Conservation (phyloP, 2,888 invertebrate species). For the Pseudococcus viburni region DNA sequence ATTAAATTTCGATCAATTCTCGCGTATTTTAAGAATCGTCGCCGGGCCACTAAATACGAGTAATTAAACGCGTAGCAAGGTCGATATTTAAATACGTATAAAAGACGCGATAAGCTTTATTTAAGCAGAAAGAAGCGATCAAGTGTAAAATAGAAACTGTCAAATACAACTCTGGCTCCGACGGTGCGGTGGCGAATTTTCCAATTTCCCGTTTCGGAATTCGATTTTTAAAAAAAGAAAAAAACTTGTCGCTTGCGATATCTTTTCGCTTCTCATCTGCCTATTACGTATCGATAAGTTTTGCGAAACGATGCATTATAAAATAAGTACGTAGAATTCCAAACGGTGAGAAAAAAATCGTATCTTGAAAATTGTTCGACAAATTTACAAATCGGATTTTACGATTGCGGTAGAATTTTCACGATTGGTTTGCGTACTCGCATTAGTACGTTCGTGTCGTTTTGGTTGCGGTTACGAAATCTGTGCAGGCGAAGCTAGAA, state of each 20-base stretch:
- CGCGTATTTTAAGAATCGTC: not conserved
- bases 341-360: too few relatives aligned
- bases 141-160: constrained; percentile 54
- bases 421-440: not conserved
- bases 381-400: not conserved
- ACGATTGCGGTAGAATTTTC: not conserved
- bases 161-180: constrained; percentile 22
- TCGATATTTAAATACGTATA: constrained; percentile 40
- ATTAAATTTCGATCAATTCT: not conserved
- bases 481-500: too few relatives aligned
- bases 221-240: not conserved
- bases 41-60: not conserved
- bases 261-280: not conserved
- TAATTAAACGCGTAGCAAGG: constrained; percentile 42
- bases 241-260: not conserved
- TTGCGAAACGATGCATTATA: not conserved
- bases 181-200: not conserved
- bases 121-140: constrained; percentile 34
- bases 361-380: not conserved
- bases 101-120: constrained; percentile 21
- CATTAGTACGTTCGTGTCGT: too few relatives aligned
- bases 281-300: not conserved
- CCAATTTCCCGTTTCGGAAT: not conserved
- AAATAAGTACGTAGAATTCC: not conserved
- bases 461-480: too few relatives aligned